A percentile compares a stretch with the other conserved stretches of the same genome.
Evolutionary conservation across 2,888 invertebrate genomes (phyloP).

Genomic region (Miltochrista miniata): DNA sequence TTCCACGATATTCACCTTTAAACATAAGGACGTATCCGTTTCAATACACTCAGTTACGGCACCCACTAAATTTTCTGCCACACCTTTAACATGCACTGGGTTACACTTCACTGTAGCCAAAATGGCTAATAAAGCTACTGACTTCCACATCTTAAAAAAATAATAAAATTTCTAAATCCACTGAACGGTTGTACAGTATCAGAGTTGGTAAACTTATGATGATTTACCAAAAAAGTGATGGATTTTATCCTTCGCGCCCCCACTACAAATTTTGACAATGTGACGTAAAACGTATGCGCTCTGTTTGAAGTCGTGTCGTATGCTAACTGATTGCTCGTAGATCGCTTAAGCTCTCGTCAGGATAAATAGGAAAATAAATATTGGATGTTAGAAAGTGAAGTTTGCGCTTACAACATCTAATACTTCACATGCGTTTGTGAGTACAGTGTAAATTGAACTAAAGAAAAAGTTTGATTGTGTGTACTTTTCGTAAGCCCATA

Average conservation of each 20-base stretch:
- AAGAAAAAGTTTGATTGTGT: constrained; percentile 82
- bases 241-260: constrained; percentile 78
- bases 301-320: constrained; percentile 62
- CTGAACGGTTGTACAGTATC: constrained; percentile 53
- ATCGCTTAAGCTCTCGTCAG: constrained; percentile 58
- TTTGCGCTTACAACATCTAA: constrained; percentile 69
- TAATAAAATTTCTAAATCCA: constrained; percentile 27
- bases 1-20: constrained; percentile 83
- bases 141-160: constrained; percentile 64
- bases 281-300: constrained; percentile 69
- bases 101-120: constrained; percentile 67
- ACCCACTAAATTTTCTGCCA: constrained; percentile 73
- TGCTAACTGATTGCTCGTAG: constrained; percentile 66
- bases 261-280: constrained; percentile 59
- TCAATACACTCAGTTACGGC: constrained; percentile 83
- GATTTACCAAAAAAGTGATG: constrained; percentile 75
- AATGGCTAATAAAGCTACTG: constrained; percentile 62
- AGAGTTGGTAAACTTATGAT: constrained; percentile 74
- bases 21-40: constrained; percentile 83
- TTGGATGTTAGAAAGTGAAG: constrained; percentile 80
- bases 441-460: constrained; percentile 74
- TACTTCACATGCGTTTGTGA: constrained; percentile 62
- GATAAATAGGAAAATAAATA: constrained; percentile 83
- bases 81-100: constrained; percentile 68
- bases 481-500: constrained; percentile 66